Conservation (phyloP, 1,140 invertebrate species). For the Mactra quadrangularis region DNA sequence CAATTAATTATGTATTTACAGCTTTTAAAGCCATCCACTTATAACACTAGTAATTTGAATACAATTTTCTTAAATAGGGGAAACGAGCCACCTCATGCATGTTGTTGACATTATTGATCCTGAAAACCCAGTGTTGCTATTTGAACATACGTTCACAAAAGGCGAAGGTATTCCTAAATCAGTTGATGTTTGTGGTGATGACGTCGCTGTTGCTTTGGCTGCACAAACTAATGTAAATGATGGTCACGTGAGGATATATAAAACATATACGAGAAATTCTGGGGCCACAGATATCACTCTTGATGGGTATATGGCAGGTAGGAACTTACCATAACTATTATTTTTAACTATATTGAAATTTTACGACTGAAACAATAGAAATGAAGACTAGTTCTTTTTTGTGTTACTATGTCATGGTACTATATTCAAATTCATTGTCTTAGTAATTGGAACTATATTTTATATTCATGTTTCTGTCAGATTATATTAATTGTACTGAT, state of each 20-base stretch:
- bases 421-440: too few species aligned
- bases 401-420: too few species aligned
- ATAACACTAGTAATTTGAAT: too few species aligned
- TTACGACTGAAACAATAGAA: too few species aligned
- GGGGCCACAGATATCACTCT: conserved; percentile 6
- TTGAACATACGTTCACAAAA: conserved; percentile 36
- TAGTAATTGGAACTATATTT: too few species aligned
- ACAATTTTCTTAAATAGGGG: conserved; percentile 24
- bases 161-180: conserved; percentile 34
- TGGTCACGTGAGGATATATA: conserved; percentile 50
- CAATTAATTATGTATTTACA: too few species aligned
- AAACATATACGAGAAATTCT: neutral
- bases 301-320: conserved; percentile 46
- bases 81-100: conserved; percentile 36
- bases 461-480: too few species aligned
- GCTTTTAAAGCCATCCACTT: too few species aligned
- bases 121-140: conserved; percentile 3
- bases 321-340: too few species aligned
- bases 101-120: conserved; percentile 50
- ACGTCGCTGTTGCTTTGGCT: conserved; percentile 42
- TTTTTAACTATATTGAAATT: too few species aligned
- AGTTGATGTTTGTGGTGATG: conserved; percentile 37
- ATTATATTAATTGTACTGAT: too few species aligned
- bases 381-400: too few species aligned
- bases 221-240: conserved; percentile 34